phyloP scores from a whole-genome alignment of 2,113 vertebrate species.

The Cheirogaleus medius region DNA sequence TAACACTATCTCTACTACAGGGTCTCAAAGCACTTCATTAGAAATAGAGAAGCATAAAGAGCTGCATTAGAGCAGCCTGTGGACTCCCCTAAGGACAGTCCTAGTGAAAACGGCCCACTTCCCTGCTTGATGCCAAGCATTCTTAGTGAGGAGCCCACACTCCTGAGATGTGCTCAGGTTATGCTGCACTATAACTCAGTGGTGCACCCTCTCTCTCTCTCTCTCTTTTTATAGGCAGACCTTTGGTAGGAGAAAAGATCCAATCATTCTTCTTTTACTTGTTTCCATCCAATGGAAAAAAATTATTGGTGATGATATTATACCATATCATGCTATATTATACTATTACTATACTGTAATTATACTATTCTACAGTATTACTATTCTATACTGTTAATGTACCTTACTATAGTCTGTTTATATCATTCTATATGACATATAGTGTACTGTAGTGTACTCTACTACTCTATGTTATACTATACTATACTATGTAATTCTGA shows the following conservation, averaged over 20 bases:
- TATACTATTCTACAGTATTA: neutral
- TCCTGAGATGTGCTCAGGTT: neutral
- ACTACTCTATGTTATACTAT: neutral
- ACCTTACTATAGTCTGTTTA: neutral
- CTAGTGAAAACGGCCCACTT: neutral
- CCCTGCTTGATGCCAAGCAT: neutral
- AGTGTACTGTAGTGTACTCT: neutral
- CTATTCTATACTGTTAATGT: neutral
- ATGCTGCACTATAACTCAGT: neutral
- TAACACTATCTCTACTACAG: neutral
- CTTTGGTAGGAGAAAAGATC: neutral
- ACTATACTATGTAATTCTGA: neutral
- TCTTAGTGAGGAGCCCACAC: neutral
- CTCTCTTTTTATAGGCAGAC: neutral
- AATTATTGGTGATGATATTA: neutral
- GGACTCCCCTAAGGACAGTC: neutral
- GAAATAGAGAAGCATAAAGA: neutral
- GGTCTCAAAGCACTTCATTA: conserved; percentile 47
- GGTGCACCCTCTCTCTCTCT: rapidly evolving
- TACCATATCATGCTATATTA: neutral
- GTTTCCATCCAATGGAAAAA: neutral
- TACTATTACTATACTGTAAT: neutral
- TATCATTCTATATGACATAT: neutral
- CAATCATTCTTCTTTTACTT: neutral
- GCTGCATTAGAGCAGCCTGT: neutral